phyloP scores from a whole-genome alignment of 1,140 invertebrate genomes.

The Mya arenaria region DNA sequence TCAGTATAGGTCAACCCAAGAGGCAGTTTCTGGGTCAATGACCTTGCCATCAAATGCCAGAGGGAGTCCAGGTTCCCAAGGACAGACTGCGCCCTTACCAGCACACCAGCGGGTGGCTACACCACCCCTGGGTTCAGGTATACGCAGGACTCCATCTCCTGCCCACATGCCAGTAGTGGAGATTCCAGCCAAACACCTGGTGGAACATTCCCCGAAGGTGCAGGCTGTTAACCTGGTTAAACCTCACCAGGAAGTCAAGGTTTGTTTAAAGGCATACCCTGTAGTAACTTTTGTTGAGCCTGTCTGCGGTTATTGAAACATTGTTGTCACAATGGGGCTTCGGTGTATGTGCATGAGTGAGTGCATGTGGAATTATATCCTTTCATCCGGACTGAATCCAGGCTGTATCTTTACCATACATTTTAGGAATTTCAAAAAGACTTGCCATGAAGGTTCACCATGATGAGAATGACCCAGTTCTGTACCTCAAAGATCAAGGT shows the following conservation, averaged over 20 bases:
- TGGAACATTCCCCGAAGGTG: conserved; percentile 4
- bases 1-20: conserved; percentile 7
- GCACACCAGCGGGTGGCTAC: conserved; percentile 34
- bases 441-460: no score
- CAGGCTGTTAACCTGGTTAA: conserved; percentile 46
- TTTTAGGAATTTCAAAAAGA: no score
- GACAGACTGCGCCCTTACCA: conserved; percentile 21
- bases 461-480: no score
- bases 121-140: background rate
- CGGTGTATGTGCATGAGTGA: no score
- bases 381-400: no score
- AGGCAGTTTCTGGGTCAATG: background rate
- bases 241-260: conserved; percentile 2
- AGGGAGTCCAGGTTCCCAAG: background rate
- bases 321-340: no score
- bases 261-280: no score
- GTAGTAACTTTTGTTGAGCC: no score
- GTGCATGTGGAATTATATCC: no score
- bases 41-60: background rate
- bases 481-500: no score
- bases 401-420: no score
- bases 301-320: no score
- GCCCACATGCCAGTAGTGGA: conserved; percentile 36
- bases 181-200: background rate
- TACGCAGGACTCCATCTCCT: conserved; percentile 50